Percentiles rank a stretch among this genome's conserved stretches.
phyloP scores from a whole-genome alignment of 30 jellyfish, hydroid and myxozoan genomes.

The Aurelia sp. region DNA sequence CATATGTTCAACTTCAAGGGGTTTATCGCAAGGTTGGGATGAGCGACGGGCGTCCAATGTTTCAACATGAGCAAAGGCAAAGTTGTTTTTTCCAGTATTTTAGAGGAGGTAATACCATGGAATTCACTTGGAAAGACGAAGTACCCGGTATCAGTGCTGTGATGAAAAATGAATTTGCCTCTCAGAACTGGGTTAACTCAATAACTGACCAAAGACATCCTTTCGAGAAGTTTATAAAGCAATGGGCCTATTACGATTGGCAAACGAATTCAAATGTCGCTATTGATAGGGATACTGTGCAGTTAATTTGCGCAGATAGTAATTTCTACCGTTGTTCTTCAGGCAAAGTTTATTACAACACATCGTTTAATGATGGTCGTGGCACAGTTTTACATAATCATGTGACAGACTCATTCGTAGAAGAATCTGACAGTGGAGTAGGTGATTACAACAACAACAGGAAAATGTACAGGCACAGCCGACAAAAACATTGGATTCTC shows the following conservation, averaged over 20 bases:
- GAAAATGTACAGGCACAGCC: slow-evolving; percentile 57
- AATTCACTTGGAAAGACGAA: no score
- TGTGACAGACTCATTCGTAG: slow-evolving; percentile 21
- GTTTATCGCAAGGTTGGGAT: background rate
- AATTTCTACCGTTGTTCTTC: slow-evolving; percentile 49
- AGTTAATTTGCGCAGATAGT: slow-evolving; percentile 14
- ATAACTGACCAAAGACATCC: slow-evolving; percentile 39
- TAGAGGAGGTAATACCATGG: no score
- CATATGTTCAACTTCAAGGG: slow-evolving; percentile 48
- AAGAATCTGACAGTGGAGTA: slow-evolving; percentile 1
- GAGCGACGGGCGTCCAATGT: slow-evolving; percentile 10
- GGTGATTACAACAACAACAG: slow-evolving; percentile 36
- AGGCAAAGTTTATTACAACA: slow-evolving; percentile 9
- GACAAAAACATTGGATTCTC: slow-evolving; percentile 18
- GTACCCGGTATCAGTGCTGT: slow-evolving; percentile 26
- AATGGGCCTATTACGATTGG: slow-evolving; percentile 47
- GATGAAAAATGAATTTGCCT: background rate
- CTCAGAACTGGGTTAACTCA: background rate
- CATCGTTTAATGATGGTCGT: slow-evolving; percentile 1
- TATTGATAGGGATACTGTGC: background rate
- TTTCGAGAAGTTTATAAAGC: slow-evolving; percentile 7
- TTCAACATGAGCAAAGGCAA: slow-evolving; percentile 35
- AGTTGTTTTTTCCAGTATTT: background rate
- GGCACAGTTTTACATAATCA: slow-evolving; percentile 7
- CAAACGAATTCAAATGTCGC: background rate